Evolutionary conservation across 2,113 vertebrate species (phyloP).

Genomic region (Accipiter cooperii): DNA sequence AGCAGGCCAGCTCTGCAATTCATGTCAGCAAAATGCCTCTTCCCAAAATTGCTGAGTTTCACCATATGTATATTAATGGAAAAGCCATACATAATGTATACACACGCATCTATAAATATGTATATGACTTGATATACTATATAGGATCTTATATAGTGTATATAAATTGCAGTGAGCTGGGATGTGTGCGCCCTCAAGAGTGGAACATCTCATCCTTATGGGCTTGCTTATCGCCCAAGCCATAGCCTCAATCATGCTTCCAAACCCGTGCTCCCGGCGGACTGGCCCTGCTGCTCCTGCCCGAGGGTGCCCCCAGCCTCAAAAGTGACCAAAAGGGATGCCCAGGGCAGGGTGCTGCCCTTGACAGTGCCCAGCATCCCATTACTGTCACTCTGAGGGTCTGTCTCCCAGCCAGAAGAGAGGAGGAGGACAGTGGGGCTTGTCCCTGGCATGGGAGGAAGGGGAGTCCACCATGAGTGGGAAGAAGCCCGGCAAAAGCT

Average conservation of each 20-base stretch:
- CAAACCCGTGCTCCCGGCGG: background rate
- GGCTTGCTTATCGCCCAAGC: fast-evolving
- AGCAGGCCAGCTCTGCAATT: background rate
- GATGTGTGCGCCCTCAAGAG: background rate
- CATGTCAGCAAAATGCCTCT: background rate
- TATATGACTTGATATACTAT: background rate
- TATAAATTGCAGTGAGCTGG: background rate
- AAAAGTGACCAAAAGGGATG: background rate
- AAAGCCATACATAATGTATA: background rate
- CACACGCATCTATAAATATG: background rate
- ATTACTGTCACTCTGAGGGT: fast-evolving
- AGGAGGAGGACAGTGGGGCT: background rate
- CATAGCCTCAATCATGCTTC: fast-evolving
- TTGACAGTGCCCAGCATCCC: background rate
- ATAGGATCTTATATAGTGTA: background rate
- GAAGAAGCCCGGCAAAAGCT: background rate
- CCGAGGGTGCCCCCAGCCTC: background rate
- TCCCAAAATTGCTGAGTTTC: background rate
- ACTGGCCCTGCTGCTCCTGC: background rate
- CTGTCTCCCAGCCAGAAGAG: background rate
- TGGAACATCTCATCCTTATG: background rate
- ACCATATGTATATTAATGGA: background rate
- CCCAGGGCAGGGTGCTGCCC: background rate
- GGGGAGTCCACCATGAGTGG: background rate
- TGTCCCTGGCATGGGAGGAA: background rate